Evolutionary conservation across 2,797 vertebrate species (phyloP), one percentile per base, ranked within the genome.

Genomic region (Silurus aristotelis): DNA sequence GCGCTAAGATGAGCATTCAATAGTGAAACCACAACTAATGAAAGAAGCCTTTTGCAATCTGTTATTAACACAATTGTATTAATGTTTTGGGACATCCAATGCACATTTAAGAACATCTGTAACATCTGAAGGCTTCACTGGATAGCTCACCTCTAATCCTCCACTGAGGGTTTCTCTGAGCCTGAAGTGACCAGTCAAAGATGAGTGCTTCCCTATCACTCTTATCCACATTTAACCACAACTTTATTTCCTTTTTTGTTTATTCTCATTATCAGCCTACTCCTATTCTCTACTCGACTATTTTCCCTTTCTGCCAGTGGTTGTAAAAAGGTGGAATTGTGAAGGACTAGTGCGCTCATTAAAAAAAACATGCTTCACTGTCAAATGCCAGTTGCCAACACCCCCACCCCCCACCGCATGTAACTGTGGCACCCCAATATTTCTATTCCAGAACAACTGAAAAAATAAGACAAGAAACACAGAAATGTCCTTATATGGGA

Each of bases 311-410:
- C 87, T 43, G 55, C 82, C 88, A 87, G 80, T 83, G 88, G 91
- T 92, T 91, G 92, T 87, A 91, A 86, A 87, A 92, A 89, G 89
- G 85, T 87, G 87, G 92, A 90, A 91, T 91, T 92, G 92, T 87
- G 88, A 88, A 92, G 90, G 90, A 92, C 93, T 94, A 94, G 94
- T 91, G 87, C 89, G 87, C 90, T 94, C 92, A 94, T 95, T 94
- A 38, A 94, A 93, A 95, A 94, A 94, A 90, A 89, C 91, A 94
- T 93, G 93, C 92, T 93, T 93, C 93, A 91, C 90, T 90, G 87
- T 94, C 93, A 94, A 93, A 92, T 93, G 92, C 92, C 93, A 94
- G 91, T 92, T 94, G 92, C 91, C 61, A 75, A 86, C 66, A 60
- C 55, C 67, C 20, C 71, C 83, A 72, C 77, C 84, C 87, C 81